Evolutionary conservation across 2,113 vertebrate species (phyloP).

Genomic region (Alligator mississippiensis): DNA sequence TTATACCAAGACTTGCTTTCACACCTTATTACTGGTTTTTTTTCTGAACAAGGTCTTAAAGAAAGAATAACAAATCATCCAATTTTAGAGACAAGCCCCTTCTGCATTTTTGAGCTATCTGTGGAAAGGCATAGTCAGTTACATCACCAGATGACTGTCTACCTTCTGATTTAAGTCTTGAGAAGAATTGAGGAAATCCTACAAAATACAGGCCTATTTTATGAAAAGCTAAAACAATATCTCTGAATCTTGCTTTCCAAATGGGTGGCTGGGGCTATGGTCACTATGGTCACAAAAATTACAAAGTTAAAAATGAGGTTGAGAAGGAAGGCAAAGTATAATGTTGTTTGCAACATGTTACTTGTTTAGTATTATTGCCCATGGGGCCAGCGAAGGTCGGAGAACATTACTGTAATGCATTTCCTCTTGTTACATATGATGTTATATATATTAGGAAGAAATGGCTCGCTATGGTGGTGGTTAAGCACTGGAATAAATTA

Average conservation of each 20-base stretch:
- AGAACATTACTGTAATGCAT: not conserved
- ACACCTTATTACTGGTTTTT: not conserved
- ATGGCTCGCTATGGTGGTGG: no score
- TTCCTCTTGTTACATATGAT: not conserved
- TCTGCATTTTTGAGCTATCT: not conserved
- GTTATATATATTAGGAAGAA: not conserved
- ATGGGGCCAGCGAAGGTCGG: no score
- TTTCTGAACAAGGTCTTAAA: not conserved
- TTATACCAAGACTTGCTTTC: not conserved
- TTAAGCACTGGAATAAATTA: no score
- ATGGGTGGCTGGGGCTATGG: not conserved
- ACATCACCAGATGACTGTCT: not conserved
- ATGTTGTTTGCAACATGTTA: no score
- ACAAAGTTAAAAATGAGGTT: no score
- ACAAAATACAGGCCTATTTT: not conserved
- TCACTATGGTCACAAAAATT: no score
- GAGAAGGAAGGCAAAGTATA: no score
- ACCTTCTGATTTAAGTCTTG: not conserved
- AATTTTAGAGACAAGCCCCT: not conserved
- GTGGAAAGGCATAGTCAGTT: not conserved
- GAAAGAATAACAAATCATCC: not conserved
- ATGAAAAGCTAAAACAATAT: not conserved
- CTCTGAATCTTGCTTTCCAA: not conserved
- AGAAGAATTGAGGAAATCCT: not conserved
- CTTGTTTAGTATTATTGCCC: no score